Percentiles rank a stretch among this genome's conserved stretches.
These are phyloP conservation scores for Manduca sexta DNA, from an alignment of 1,140 invertebrate genomes.

Conservation along the genomic window DNA sequence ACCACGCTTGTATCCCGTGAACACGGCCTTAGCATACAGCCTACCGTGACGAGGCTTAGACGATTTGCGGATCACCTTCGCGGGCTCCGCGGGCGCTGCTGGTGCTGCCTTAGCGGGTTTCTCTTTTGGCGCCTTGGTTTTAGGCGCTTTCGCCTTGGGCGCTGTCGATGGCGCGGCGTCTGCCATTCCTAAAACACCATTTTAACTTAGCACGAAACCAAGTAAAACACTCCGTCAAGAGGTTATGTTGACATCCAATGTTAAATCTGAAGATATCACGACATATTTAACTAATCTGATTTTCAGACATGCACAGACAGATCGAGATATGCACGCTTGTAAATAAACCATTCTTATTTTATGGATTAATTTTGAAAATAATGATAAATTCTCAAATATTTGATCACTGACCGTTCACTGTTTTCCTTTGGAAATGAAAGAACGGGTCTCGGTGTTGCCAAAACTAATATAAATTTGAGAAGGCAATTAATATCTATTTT, in stretches of 20 bases:
- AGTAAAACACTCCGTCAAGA: slow-evolving; percentile 11
- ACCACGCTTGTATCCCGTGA: slow-evolving; percentile 98
- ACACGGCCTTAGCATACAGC: slow-evolving; percentile 97
- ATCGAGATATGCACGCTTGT: too few species aligned
- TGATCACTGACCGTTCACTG: slow-evolving; percentile 53
- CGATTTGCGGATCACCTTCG: slow-evolving; percentile 74
- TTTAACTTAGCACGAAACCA: background rate
- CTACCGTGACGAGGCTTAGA: slow-evolving; percentile 83
- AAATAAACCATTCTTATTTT: slow-evolving; percentile 18
- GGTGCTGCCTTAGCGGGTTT: slow-evolving; percentile 72
- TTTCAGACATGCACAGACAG: background rate
- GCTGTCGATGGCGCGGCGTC: slow-evolving; percentile 74
- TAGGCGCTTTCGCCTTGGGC: slow-evolving; percentile 76
- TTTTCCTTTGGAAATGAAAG: slow-evolving; percentile 53
- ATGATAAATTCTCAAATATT: slow-evolving; percentile 28
- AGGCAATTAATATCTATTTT: background rate
- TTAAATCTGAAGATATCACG: slow-evolving; percentile 46
- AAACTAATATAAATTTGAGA: background rate
- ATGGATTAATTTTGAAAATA: slow-evolving; percentile 4
- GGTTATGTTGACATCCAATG: slow-evolving; percentile 65
- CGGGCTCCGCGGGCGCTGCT: slow-evolving; percentile 61
- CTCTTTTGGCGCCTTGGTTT: slow-evolving; percentile 75
- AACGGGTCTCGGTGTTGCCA: slow-evolving; percentile 47
- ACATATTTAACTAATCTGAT: slow-evolving; percentile 27
- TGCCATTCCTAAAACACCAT: slow-evolving; percentile 76